Percentiles rank a stretch among this genome's conserved stretches.
These are phyloP conservation scores for Megalops cyprinoides DNA, from an alignment of 2,797 vertebrate species.

Conservation along the genomic window DNA sequence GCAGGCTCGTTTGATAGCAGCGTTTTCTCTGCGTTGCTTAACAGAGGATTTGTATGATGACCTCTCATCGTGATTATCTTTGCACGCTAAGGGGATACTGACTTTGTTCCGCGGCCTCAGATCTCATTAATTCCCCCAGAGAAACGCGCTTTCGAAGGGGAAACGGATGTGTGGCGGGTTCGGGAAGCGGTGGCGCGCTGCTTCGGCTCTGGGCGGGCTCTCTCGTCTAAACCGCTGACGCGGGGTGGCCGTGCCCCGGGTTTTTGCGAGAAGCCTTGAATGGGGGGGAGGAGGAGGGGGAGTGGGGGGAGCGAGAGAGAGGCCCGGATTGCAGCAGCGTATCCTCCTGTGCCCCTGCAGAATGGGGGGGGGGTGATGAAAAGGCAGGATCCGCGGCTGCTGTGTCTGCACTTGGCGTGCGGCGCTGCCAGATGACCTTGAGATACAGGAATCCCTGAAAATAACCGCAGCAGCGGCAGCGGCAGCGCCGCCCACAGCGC, in stretches of 20 bases:
- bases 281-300: neutral
- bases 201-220: neutral
- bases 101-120: neutral
- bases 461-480: slow-evolving; percentile 25
- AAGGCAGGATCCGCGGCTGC: slow-evolving; percentile 29
- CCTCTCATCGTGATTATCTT: neutral
- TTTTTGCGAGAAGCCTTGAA: neutral
- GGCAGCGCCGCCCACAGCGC: slow-evolving; percentile 21
- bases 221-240: neutral
- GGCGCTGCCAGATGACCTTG: slow-evolving; percentile 42
- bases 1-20: neutral
- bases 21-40: neutral
- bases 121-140: neutral
- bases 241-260: no score
- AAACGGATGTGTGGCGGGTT: neutral
- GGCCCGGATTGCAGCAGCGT: neutral
- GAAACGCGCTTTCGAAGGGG: neutral
- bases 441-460: slow-evolving; percentile 38
- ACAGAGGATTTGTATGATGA: neutral
- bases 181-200: neutral
- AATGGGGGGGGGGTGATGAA: neutral
- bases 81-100: neutral
- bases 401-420: slow-evolving; percentile 21
- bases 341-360: slow-evolving; percentile 1
- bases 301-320: neutral